Evolutionary conservation across 2,113 vertebrate genomes (phyloP).

Genomic region (Onychostoma macrolepis): DNA sequence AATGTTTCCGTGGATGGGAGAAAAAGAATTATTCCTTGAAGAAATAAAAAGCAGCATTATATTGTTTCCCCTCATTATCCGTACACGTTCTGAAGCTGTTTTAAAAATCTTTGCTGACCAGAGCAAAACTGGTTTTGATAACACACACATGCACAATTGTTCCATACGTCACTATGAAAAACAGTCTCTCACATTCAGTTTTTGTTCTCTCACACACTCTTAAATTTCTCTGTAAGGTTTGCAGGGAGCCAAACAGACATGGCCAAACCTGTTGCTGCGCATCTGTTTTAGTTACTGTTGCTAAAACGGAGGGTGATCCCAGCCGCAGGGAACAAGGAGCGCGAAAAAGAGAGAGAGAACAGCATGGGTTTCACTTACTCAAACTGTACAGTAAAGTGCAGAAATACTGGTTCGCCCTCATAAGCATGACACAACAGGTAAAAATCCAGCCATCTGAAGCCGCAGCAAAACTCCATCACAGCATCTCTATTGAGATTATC

Average conservation of each 20-base stretch:
- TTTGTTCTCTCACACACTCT: conserved; percentile 51
- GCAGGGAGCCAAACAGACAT: conserved; percentile 65
- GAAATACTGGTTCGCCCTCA: conserved; percentile 77
- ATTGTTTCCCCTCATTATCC: not conserved
- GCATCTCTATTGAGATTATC: not conserved
- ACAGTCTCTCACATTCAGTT: not conserved
- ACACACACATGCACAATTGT: not conserved
- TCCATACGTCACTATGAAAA: not conserved
- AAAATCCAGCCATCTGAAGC: conserved; percentile 55
- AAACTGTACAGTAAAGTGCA: conserved; percentile 69
- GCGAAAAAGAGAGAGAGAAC: conserved; percentile 22
- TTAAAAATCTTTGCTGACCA: conserved; percentile 10
- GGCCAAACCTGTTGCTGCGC: conserved; percentile 66
- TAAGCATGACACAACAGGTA: conserved; percentile 76
- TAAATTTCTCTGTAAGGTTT: conserved; percentile 65
- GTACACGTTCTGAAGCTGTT: not conserved
- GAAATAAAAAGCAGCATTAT: not conserved
- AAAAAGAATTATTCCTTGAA: not conserved
- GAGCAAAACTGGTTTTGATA: conserved; percentile 1
- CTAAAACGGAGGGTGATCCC: conserved; percentile 73
- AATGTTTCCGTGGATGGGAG: conserved; percentile 10
- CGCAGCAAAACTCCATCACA: conserved; percentile 61
- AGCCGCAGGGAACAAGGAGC: conserved; percentile 60
- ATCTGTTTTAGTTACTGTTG: conserved; percentile 83
- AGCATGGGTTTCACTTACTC: conserved; percentile 56